These are phyloP conservation scores for Tiliacea aurago DNA, from an alignment of 2,888 invertebrate species.

Conservation along the genomic window DNA sequence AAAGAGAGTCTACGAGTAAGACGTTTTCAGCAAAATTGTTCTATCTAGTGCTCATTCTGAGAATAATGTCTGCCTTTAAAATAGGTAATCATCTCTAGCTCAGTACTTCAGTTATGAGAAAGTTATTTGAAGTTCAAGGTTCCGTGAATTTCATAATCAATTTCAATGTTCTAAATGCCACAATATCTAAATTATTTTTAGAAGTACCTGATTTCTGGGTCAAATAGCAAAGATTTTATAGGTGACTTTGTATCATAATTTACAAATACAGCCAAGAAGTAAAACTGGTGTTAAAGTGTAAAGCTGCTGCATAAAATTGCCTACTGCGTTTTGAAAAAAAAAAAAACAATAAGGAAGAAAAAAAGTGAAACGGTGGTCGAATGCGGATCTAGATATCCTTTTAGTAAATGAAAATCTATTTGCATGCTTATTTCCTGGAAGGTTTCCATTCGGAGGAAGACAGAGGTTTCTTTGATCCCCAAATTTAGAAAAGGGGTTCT, in stretches of 20 bases:
- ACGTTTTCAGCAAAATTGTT: conserved; percentile 25
- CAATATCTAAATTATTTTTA: background rate
- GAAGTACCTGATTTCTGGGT: no score
- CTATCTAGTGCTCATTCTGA: conserved; percentile 27
- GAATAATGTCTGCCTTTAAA: conserved; percentile 21
- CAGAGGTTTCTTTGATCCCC: background rate
- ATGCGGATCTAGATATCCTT: background rate
- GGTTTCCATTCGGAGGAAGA: background rate
- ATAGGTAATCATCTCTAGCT: background rate
- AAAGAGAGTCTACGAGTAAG: conserved; percentile 9
- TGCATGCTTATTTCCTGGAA: background rate
- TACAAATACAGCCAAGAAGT: background rate
- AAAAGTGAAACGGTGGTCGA: background rate
- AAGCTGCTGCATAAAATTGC: background rate
- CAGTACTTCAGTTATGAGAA: conserved; percentile 3
- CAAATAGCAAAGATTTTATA: background rate
- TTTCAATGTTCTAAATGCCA: background rate
- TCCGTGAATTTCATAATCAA: background rate
- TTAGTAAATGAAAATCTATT: background rate
- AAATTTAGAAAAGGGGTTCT: background rate
- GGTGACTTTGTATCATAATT: background rate
- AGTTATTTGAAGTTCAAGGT: conserved; percentile 8
- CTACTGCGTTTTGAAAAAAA: background rate
- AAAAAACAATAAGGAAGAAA: background rate
- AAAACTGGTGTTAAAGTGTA: background rate